A percentile compares a stretch with the other conserved stretches of the same genome.
These are phyloP conservation scores for Anastrepha ludens DNA, from an alignment of 1,140 invertebrate genomes.

Conservation along the genomic window DNA sequence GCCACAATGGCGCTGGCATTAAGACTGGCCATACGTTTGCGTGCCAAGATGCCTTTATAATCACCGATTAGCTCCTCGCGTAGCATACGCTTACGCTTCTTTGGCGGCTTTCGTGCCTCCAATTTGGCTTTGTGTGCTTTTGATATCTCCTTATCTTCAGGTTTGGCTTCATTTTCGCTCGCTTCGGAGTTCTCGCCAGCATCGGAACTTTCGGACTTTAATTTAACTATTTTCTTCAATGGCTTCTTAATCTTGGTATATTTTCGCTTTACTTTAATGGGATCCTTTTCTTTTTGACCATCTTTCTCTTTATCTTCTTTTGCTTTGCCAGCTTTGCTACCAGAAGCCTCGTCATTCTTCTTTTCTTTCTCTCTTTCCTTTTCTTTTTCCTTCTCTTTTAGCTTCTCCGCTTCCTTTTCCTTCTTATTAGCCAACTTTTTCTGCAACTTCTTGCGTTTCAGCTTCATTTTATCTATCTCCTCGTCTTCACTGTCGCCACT, in stretches of 20 bases:
- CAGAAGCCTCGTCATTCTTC: slow-evolving; percentile 58
- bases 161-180: slow-evolving; percentile 59
- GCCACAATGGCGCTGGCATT: slow-evolving; percentile 94
- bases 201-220: slow-evolving; percentile 73
- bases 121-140: slow-evolving; percentile 58
- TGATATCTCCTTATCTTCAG: slow-evolving; percentile 56
- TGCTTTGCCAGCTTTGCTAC: slow-evolving; percentile 54
- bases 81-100: slow-evolving; percentile 76
- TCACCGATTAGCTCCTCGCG: slow-evolving; percentile 84
- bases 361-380: slow-evolving; percentile 60
- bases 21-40: slow-evolving; percentile 93
- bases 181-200: slow-evolving; percentile 62
- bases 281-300: slow-evolving; percentile 51
- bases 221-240: slow-evolving; percentile 57
- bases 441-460: slow-evolving; percentile 64
- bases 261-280: slow-evolving; percentile 56
- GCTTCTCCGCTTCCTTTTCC: slow-evolving; percentile 55
- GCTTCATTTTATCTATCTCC: slow-evolving; percentile 65
- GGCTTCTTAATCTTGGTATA: slow-evolving; percentile 57
- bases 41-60: slow-evolving; percentile 89
- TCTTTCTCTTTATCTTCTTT: slow-evolving; percentile 37
- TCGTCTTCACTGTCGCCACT: slow-evolving; percentile 74
- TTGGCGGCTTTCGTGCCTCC: slow-evolving; percentile 65
- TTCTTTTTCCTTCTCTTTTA: slow-evolving; percentile 55
- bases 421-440: slow-evolving; percentile 63